Conservation (phyloP, 2,113 vertebrate species). For the Ailurus styani region DNA sequence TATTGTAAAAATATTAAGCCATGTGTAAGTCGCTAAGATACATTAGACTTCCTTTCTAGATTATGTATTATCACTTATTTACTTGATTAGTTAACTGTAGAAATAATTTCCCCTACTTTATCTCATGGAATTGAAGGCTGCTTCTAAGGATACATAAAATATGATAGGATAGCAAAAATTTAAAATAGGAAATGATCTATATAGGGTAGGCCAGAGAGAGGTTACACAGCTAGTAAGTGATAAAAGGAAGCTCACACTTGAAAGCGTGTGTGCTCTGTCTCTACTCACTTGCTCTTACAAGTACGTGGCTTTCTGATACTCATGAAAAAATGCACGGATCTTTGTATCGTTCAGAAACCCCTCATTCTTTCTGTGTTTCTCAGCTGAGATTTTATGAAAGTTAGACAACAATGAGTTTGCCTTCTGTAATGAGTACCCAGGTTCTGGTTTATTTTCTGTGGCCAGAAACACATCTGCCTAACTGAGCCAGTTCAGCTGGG, state of each 20-base stretch:
- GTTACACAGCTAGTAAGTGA: neutral
- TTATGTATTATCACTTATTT: neutral
- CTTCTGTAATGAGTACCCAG: neutral
- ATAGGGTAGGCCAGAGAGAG: neutral
- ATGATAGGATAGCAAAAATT: neutral
- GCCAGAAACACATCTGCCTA: neutral
- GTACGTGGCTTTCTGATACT: neutral
- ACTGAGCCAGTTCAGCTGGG: neutral
- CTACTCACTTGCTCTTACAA: neutral
- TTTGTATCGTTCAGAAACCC: neutral
- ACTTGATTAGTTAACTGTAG: neutral
- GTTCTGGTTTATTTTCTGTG: neutral
- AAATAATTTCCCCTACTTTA: neutral
- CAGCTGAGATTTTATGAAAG: neutral
- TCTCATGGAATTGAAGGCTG: neutral
- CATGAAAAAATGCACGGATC: neutral
- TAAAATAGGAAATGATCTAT: neutral
- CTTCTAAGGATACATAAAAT: neutral
- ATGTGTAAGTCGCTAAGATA: neutral
- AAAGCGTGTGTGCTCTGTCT: neutral
- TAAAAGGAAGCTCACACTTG: neutral
- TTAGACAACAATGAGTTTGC: neutral
- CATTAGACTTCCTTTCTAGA: neutral
- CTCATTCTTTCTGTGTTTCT: neutral
- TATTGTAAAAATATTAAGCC: slow-evolving; percentile 1